Percentiles rank a stretch among this genome's conserved stretches.
Evolutionary conservation across 1,140 invertebrate species (phyloP).

Genomic region (Ptiloglossa arizonensis): DNA sequence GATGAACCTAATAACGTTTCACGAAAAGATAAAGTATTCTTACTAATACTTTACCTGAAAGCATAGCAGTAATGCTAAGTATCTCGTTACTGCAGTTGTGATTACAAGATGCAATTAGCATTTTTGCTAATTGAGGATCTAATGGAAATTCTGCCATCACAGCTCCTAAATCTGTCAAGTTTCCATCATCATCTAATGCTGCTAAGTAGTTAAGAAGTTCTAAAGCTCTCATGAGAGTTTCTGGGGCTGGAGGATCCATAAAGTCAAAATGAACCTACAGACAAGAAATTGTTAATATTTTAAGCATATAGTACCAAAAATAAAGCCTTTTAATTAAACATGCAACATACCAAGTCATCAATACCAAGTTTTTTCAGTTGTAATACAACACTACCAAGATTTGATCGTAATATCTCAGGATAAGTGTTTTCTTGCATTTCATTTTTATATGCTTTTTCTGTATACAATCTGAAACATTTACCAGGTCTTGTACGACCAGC

Average conservation of each 20-base stretch:
- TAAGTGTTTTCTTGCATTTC: constrained; percentile 99
- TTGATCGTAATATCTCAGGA: constrained; percentile 98
- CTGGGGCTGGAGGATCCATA: constrained; percentile 99
- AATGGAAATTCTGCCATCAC: constrained; percentile 99
- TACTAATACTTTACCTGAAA: constrained; percentile 91
- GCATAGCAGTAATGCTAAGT: constrained; percentile 99
- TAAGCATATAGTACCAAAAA: constrained; percentile 5
- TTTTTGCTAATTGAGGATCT: constrained; percentile 99
- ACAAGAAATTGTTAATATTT: neutral
- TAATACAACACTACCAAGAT: constrained; percentile 97
- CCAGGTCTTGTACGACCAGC: constrained; percentile 98
- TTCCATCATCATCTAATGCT: constrained; percentile 98
- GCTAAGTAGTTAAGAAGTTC: constrained; percentile 99
- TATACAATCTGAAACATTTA: constrained; percentile 99
- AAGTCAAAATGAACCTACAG: constrained; percentile 97
- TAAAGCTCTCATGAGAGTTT: constrained; percentile 99
- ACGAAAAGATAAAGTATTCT: constrained; percentile 1
- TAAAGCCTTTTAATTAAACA: constrained; percentile 70
- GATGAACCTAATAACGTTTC: constrained; percentile 40
- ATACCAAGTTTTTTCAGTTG: constrained; percentile 99
- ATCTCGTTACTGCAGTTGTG: constrained; percentile 99
- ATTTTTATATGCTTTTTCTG: constrained; percentile 98
- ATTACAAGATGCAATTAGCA: constrained; percentile 98
- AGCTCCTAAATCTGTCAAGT: constrained; percentile 96
- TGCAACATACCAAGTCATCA: constrained; percentile 92